Percentiles rank a stretch among this genome's conserved stretches.
phyloP scores from a whole-genome alignment of 2,888 invertebrate species.

The Harmothoe impar region DNA sequence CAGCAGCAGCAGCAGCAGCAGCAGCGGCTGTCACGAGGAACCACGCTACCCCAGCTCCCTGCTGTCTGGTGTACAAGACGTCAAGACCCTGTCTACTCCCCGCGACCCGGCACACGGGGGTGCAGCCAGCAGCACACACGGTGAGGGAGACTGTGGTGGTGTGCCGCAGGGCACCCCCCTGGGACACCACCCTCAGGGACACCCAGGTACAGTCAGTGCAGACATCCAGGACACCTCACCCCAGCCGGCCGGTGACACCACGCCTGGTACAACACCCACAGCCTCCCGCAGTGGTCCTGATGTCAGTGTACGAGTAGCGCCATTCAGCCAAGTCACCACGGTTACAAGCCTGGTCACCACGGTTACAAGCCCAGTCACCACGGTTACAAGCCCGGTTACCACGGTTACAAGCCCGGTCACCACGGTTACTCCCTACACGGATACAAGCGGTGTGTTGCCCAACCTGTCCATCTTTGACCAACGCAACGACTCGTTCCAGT shows the following conservation, averaged over 20 bases:
- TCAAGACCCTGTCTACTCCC: neutral
- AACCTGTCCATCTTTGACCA: slow-evolving; percentile 4
- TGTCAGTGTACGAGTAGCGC: no score
- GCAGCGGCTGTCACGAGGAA: neutral
- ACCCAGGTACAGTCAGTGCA: no score
- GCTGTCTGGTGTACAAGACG: neutral
- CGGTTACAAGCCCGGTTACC: neutral
- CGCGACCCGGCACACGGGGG: neutral
- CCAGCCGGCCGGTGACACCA: no score
- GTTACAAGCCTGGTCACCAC: neutral
- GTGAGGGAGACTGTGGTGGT: no score
- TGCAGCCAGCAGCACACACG: no score
- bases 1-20: neutral
- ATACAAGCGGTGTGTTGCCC: neutral
- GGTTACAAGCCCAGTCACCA: neutral
- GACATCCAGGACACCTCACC: no score
- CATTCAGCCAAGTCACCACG: no score
- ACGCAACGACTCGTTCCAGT: neutral
- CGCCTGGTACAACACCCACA: no score
- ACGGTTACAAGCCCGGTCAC: neutral
- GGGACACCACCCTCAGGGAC: no score
- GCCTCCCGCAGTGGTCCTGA: no score
- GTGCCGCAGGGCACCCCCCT: neutral
- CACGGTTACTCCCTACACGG: neutral
- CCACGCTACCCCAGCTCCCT: neutral